Base-by-base conservation (phyloP, 2,888 invertebrate genomes). In the Globia sparganii region DNA sequence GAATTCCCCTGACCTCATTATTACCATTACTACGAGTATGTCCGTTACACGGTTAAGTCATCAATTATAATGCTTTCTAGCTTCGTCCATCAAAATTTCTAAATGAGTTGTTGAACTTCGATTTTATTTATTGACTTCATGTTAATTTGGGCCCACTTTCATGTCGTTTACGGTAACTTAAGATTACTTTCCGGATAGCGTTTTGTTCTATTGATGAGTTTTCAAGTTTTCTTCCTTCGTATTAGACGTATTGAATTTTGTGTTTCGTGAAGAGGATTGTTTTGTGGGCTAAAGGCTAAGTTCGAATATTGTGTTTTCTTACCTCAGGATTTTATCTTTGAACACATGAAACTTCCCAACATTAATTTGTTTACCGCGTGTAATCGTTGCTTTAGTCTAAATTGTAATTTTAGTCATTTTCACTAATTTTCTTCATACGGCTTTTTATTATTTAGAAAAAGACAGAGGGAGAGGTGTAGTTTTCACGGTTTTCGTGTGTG, bases 131-230 rank as follows among this genome's bases (percentile, higher is more conserved):
- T 80, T 77, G 72, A 62, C 72, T 77, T 72, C 43, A 49, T 62
- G 46, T 59, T 76, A 86, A 79, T 71, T 80, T 80, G 34, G 59
- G 43, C 18, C 5, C 37, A 34, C 62, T 75, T 87, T 46, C 66
- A 64, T 59, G 61, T 77, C 76, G 59, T 66, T 84, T 75, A 77
- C 70, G 67, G 49, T 65, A 84, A 85, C 85, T 84, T 75, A 64
- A 77, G 87, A 87, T 86, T 75, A 78, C 83, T 83, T 87, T 77
- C 13, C 8, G 31, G 75, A 76, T 73, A 69, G 4, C 72, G 37
- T 82, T 80, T 86, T 78, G 69, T 80, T 79, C 67, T 73, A 83
- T 80, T 82, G 77, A 82, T 82, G 86, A 87, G 83, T 75, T 85
- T 73, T 66, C 73, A 75, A 87, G 56, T 77, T 85, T 82, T 73